These are phyloP conservation scores for Chironomus tentans DNA, from an alignment of 2,888 invertebrate species.

Conservation along the genomic window DNA sequence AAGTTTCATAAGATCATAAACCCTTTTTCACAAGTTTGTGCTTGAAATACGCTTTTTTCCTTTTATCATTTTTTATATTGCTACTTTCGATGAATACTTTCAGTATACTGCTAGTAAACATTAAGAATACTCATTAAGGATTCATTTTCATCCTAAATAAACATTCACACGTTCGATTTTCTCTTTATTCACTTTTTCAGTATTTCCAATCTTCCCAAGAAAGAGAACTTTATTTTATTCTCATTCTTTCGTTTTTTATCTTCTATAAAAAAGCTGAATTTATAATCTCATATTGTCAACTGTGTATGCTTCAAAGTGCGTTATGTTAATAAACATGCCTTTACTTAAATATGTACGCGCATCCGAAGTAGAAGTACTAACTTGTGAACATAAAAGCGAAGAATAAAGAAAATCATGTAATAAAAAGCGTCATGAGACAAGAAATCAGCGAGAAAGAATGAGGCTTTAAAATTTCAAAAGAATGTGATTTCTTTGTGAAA, in stretches of 20 bases:
- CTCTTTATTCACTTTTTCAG: background rate
- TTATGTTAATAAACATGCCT: constrained; percentile 8
- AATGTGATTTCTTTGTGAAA: background rate
- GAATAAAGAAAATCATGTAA: background rate
- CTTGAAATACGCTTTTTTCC: background rate
- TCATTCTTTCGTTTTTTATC: background rate
- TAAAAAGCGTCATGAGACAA: constrained; percentile 1
- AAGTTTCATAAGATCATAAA: no score
- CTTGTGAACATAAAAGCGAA: background rate
- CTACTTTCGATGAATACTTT: background rate
- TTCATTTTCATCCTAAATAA: background rate
- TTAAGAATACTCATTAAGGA: background rate
- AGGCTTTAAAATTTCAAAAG: background rate
- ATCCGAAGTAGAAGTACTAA: background rate
- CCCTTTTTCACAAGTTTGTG: no score
- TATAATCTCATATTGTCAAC: background rate
- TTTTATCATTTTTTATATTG: background rate
- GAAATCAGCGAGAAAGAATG: background rate
- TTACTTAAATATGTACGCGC: background rate
- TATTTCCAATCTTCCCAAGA: background rate
- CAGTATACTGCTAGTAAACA: background rate
- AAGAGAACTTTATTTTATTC: background rate
- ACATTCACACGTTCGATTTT: background rate
- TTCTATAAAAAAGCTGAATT: background rate
- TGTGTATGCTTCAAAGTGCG: background rate